phyloP scores from a whole-genome alignment of 2,888 invertebrate genomes.

The Pherbina coryleti region DNA sequence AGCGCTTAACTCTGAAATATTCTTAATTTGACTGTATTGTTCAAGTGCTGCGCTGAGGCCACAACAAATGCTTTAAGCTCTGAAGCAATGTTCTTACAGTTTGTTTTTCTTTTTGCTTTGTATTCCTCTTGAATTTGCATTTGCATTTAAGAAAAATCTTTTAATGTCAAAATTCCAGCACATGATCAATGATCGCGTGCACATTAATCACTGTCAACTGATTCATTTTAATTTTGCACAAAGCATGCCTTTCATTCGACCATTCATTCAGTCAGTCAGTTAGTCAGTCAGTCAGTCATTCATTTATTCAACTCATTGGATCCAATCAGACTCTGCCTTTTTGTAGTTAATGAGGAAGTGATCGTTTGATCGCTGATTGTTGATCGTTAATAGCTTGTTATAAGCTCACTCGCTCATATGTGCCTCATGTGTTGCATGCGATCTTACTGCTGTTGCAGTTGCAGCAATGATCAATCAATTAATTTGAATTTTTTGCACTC shows the following conservation, averaged over 20 bases:
- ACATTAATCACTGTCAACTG: constrained; percentile 61
- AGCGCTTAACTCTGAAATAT: constrained; percentile 15
- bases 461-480: constrained; percentile 61
- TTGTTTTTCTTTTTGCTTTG: neutral
- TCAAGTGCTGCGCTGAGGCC: constrained; percentile 46
- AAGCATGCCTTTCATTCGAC: neutral
- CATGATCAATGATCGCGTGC: constrained; percentile 14
- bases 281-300: neutral
- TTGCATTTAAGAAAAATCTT: neutral
- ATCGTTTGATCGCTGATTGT: constrained; percentile 31
- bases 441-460: constrained; percentile 2
- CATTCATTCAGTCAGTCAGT: neutral
- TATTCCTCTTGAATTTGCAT: neutral
- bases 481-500: constrained; percentile 50
- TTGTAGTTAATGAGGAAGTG: constrained; percentile 45
- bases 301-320: neutral
- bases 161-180: constrained; percentile 2
- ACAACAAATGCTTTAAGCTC: neutral
- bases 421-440: neutral
- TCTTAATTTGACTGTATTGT: constrained; percentile 19
- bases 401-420: neutral
- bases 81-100: neutral
- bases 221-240: constrained; percentile 18
- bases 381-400: neutral
- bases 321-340: neutral